Base-by-base conservation (phyloP, 2,888 invertebrate species). In the Trypoxylon attenuatum region DNA sequence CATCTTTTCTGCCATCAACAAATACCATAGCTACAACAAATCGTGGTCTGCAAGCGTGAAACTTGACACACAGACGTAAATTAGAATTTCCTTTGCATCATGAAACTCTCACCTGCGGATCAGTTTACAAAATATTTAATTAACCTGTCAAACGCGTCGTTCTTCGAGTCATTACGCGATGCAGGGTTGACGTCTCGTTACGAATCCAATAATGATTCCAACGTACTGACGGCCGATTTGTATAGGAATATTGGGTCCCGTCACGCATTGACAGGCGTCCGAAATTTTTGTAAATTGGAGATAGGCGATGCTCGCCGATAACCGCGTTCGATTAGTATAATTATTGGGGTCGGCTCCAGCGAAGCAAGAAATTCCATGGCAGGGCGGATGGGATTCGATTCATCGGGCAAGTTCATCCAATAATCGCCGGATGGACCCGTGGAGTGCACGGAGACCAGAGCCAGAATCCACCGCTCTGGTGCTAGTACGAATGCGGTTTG, bases 101-200 rank as follows among this genome's bases (percentile, higher is more conserved):
- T 47, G 66, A 66, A 76, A 70, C 47, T 56, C 53, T 42, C 55
- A 68, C 60, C 41, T 60, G 43, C 53, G 59, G 3, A 33, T 13
- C n/a, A n/a, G 13, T 6, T 33, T 47, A 62, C 73, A 66, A 73
- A 74, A 70, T 68, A 74, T 74, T 76, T 76, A 76, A 74, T 74
- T 74, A 76, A 76, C 63, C 63, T 61, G 73, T 66, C 73, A 56
- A n/a, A n/a, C n/a, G n/a, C n/a, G n/a, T n/a, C n/a, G n/a, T n/a
- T n/a, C n/a, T n/a, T n/a, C n/a, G n/a, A n/a, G n/a, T n/a, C n/a
- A n/a, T n/a, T n/a, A n/a, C n/a, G n/a, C n/a, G n/a, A n/a, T n/a
- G n/a, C n/a, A n/a, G n/a, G n/a, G n/a, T n/a, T n/a, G n/a, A n/a
- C n/a, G n/a, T n/a, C n/a, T n/a, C n/a, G n/a, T n/a, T n/a, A n/a